phyloP scores from a whole-genome alignment of 37 sponge, comb jelly and placozoan genomes.

The Haliclona indistincta region DNA sequence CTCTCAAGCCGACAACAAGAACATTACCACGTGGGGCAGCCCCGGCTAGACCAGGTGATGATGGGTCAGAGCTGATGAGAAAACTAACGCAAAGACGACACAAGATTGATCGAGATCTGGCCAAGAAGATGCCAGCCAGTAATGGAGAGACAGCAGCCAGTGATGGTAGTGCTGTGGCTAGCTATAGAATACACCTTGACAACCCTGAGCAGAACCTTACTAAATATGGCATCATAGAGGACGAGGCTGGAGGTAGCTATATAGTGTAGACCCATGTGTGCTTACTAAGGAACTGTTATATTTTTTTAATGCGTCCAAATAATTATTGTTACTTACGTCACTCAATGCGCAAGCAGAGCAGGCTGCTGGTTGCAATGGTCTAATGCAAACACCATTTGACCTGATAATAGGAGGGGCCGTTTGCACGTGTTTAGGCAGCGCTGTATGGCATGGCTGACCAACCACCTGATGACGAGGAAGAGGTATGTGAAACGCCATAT shows the following conservation, averaged over 20 bases:
- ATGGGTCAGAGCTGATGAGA: slow-evolving; percentile 31
- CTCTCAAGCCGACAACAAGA: not conserved
- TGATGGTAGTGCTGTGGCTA: not conserved
- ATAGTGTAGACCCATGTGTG: too few relatives aligned
- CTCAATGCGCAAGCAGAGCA: too few relatives aligned
- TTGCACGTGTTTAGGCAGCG: too few relatives aligned
- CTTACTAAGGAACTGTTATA: too few relatives aligned
- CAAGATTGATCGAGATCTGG: slow-evolving; percentile 28
- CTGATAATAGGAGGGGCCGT: too few relatives aligned
- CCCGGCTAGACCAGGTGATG: not conserved
- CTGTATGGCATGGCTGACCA: too few relatives aligned
- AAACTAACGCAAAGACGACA: slow-evolving; percentile 27
- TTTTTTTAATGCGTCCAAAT: too few relatives aligned
- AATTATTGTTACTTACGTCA: too few relatives aligned
- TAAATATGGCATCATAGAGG: slow-evolving; percentile 18
- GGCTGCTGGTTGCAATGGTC: too few relatives aligned
- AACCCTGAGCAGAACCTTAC: not conserved
- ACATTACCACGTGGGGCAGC: not conserved
- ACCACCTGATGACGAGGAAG: too few relatives aligned
- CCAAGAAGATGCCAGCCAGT: not conserved
- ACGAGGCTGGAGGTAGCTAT: slow-evolving; percentile 2
- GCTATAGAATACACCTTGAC: not conserved
- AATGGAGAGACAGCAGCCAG: not conserved
- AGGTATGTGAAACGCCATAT: too few relatives aligned
- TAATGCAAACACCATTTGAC: too few relatives aligned